phyloP scores from a whole-genome alignment of 2,888 invertebrate species.

The Athrips mouffetella region DNA sequence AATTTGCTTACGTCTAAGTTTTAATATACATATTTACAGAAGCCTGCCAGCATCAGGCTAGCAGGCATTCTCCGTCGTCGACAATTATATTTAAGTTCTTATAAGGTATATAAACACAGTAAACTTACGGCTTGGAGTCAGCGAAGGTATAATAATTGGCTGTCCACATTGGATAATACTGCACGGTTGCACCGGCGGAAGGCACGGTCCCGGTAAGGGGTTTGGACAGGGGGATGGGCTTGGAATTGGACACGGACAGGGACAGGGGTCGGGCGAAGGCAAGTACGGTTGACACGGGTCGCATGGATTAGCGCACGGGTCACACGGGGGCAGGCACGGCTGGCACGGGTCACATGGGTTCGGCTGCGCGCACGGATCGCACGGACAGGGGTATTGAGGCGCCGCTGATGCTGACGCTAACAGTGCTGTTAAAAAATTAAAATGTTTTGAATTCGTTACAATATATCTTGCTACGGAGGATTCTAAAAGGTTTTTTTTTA shows the following conservation, averaged over 20 bases:
- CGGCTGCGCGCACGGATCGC: slow-evolving; percentile 22
- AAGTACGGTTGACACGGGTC: neutral
- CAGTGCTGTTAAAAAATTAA: slow-evolving; percentile 39
- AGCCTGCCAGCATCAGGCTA: too few species aligned
- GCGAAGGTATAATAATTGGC: neutral
- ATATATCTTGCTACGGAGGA: too few species aligned
- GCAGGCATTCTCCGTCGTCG: too few species aligned
- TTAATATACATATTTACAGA: too few species aligned
- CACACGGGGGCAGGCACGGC: slow-evolving; percentile 22
- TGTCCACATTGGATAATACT: neutral
- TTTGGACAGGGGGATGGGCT: slow-evolving; percentile 31
- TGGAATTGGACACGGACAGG: slow-evolving; percentile 25
- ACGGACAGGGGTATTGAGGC: slow-evolving; percentile 36
- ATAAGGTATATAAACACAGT: neutral
- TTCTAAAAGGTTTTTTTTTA: too few species aligned
- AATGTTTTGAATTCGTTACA: slow-evolving; percentile 1
- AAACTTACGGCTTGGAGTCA: neutral
- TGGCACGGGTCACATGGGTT: slow-evolving; percentile 25
- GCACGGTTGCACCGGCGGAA: neutral
- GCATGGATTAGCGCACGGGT: slow-evolving; percentile 20
- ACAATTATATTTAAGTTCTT: too few species aligned
- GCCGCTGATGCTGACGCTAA: slow-evolving; percentile 49
- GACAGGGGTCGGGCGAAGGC: slow-evolving; percentile 19
- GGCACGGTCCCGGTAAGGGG: neutral
- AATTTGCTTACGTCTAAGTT: too few species aligned